Base-by-base conservation (phyloP, 2,113 vertebrate genomes). In the Nipponia nippon region DNA sequence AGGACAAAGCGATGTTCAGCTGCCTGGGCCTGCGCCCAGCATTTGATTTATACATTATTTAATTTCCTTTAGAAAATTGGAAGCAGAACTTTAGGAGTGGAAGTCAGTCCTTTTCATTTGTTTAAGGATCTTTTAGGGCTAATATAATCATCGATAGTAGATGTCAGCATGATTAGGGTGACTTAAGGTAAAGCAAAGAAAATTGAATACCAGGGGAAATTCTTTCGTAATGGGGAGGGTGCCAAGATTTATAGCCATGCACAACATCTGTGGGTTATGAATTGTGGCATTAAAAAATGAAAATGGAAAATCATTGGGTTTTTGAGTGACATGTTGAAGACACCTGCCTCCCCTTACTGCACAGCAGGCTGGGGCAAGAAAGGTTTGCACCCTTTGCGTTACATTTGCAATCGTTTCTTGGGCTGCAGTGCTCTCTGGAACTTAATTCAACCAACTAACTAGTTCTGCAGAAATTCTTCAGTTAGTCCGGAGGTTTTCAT, bases 1-100 rank as follows among this genome's bases (percentile, higher is more conserved):
- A 99, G 98, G 98, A 99, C 98, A 98, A 98, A 98, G 98, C 94
- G 88, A 98, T 99, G 98, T 97, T 98, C 98, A 98, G 98, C 98
- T 99, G 98, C 97, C 98, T 95, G 98, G 98, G 97, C 94, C 96
- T 91, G 85, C 36, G 97, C 98, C 98, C 98, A 97, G 86, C 92
- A 91, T 98, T 98, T 98, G 98, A 99, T 99, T 99, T 98, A 98
- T 98, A 98, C 97, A 98, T 99, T 99, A 99, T 99, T 99, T 99
- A 97, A 99, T 99, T 99, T 99, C 98, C 99, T 99, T 97, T 98
- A 97, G 97, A 98, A 98, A 99, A 99, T 98, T 98, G 97, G 98
- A 99, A 98, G 98, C 98, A 98, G 98, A 96, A 91, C 95, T 98
- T 98, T 87, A 97, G 97, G 97, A 98, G 96, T 98, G 96, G 97